Conservation (phyloP, 2,888 invertebrate species). For the Xanthorhoe designata region DNA sequence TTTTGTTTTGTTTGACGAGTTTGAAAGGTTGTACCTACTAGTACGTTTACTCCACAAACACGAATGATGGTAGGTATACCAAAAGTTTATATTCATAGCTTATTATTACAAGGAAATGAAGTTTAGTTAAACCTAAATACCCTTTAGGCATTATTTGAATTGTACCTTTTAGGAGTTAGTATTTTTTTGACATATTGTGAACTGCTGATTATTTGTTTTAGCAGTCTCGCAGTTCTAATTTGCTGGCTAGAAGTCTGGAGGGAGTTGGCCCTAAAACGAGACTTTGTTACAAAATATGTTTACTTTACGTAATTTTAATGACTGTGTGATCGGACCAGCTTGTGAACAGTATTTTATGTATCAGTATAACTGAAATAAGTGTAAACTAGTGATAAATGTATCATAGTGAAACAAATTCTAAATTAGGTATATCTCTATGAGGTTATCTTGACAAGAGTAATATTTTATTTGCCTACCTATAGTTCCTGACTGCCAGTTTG, state of each 20-base stretch:
- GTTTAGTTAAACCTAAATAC: constrained; percentile 30
- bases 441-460: constrained; percentile 45
- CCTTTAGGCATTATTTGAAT: constrained; percentile 51
- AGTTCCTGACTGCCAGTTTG: constrained; percentile 53
- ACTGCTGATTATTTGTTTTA: constrained; percentile 67
- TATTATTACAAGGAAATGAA: constrained; percentile 26
- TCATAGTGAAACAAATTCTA: constrained; percentile 55
- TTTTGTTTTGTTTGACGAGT: constrained; percentile 32
- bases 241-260: constrained; percentile 44
- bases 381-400: constrained; percentile 55
- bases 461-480: constrained; percentile 50
- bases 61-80: constrained; percentile 29
- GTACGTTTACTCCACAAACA: constrained; percentile 24
- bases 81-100: constrained; percentile 33
- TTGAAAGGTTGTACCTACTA: constrained; percentile 4
- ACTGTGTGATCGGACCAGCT: constrained; percentile 73
- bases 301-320: constrained; percentile 70
- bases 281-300: constrained; percentile 67
- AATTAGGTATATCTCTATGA: constrained; percentile 63
- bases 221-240: constrained; percentile 56
- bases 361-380: constrained; percentile 74
- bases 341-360: constrained; percentile 61
- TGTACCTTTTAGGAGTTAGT: constrained; percentile 53
- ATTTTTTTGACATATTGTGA: constrained; percentile 55
- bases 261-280: constrained; percentile 35